Percentiles rank a stretch among this genome's conserved stretches.
Evolutionary conservation across 2,888 invertebrate species (phyloP).

Genomic region (Drosophila anomalata): DNA sequence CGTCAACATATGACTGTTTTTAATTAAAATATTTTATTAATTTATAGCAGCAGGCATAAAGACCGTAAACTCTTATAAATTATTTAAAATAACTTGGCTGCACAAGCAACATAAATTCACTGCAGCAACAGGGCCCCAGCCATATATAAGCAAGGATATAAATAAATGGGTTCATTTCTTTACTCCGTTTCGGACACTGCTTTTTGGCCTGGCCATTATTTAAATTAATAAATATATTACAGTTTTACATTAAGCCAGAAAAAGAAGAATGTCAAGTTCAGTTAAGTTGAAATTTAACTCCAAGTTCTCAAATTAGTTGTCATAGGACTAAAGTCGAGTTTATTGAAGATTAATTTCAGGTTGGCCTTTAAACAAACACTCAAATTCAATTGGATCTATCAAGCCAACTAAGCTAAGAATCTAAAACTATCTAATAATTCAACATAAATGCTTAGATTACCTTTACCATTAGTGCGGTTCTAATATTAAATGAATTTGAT

Average conservation of each 20-base stretch:
- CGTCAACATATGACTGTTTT: constrained; percentile 13
- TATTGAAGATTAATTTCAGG: constrained; percentile 4
- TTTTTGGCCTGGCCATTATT: constrained; percentile 47
- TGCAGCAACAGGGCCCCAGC: constrained; percentile 13
- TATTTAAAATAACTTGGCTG: constrained; percentile 20
- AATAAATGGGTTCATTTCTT: constrained; percentile 47
- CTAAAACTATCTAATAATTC: too few relatives aligned
- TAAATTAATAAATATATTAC: constrained; percentile 66
- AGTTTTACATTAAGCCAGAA: constrained; percentile 42
- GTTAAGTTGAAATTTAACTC: constrained; percentile 1
- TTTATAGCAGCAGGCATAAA: constrained; percentile 16
- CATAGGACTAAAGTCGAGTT: constrained; percentile 1
- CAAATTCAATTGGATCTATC: too few relatives aligned
- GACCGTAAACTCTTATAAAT: constrained; percentile 5
- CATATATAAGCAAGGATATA: constrained; percentile 10
- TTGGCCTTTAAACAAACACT: background rate
- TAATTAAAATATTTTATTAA: constrained; percentile 46
- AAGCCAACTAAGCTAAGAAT: too few relatives aligned
- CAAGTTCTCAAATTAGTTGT: background rate
- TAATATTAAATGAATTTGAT: background rate
- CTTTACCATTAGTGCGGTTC: too few relatives aligned
- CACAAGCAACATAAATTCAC: constrained; percentile 44
- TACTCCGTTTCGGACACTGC: background rate
- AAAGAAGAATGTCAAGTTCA: constrained; percentile 2
- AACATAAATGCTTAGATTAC: too few relatives aligned